A percentile compares a stretch with the other conserved stretches of the same genome.
Evolutionary conservation across 2,797 vertebrate genomes (phyloP).

Genomic region (Falco columbarius): DNA sequence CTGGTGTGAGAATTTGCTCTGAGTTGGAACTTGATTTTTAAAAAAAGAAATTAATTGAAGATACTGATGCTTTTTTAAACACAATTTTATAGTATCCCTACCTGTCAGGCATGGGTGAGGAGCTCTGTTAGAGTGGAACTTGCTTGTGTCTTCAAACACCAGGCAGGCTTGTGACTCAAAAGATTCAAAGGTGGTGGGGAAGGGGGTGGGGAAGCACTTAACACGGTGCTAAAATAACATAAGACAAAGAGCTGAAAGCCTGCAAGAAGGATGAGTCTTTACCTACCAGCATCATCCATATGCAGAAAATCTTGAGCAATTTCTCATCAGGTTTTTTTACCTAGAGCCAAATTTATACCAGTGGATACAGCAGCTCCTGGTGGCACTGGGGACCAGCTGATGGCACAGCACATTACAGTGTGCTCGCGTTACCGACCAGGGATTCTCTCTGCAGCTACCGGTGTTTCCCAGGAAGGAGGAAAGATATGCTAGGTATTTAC

Average conservation of each 20-base stretch:
- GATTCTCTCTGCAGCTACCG: not conserved
- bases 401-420: accelerated
- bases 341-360: not conserved
- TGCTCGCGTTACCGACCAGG: not conserved
- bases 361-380: not conserved
- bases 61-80: not conserved
- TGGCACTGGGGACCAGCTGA: accelerated
- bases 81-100: not conserved
- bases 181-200: not conserved
- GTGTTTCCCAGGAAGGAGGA: not conserved
- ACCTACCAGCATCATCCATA: not conserved
- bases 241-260: not conserved
- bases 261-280: not conserved
- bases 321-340: not conserved
- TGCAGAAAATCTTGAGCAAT: not conserved
- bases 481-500: accelerated
- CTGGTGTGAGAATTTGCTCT: not conserved
- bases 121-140: not conserved
- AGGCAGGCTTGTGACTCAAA: not conserved
- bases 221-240: not conserved
- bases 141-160: not conserved
- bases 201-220: not conserved
- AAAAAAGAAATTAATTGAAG: not conserved
- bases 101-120: not conserved
- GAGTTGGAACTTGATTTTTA: not conserved